A percentile compares a stretch with the other conserved stretches of the same genome.
These are phyloP conservation scores for Mnemiopsis leidyi DNA, from an alignment of 37 sponge, comb jelly and placozoan species.

Conservation along the genomic window DNA sequence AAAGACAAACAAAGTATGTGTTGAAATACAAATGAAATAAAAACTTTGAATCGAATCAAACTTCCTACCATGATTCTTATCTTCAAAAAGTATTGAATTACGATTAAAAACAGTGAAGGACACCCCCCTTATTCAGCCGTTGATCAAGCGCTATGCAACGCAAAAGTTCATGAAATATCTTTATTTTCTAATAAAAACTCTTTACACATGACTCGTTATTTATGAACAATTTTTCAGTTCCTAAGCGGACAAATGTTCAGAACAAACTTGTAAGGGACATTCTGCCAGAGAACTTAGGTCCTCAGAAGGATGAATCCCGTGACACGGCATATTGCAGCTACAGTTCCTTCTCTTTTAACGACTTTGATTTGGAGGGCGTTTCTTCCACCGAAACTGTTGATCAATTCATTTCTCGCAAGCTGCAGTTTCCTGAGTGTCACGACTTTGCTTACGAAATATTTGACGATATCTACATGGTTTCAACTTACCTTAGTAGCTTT, in stretches of 20 bases:
- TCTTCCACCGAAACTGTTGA: not conserved
- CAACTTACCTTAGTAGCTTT: not conserved
- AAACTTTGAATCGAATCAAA: no score
- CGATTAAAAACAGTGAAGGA: no score
- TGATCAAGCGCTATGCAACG: no score
- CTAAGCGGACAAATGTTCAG: not conserved
- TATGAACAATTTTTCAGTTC: no score
- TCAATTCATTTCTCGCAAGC: not conserved
- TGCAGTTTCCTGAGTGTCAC: conserved; percentile 41
- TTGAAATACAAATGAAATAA: no score
- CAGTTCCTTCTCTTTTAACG: not conserved
- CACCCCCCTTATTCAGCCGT: no score
- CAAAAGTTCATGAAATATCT: no score
- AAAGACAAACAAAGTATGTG: no score
- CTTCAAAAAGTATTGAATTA: no score
- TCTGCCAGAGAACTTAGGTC: not conserved
- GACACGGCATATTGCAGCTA: conserved; percentile 40
- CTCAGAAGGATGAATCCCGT: not conserved
- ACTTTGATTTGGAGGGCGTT: not conserved
- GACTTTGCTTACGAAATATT: conserved; percentile 31
- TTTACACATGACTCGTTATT: no score
- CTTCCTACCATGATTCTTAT: no score
- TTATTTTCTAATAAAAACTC: no score
- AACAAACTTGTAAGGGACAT: not conserved
- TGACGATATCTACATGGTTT: conserved; percentile 54